phyloP scores from a whole-genome alignment of 2,113 vertebrate genomes.

The Pteropus alecto region DNA sequence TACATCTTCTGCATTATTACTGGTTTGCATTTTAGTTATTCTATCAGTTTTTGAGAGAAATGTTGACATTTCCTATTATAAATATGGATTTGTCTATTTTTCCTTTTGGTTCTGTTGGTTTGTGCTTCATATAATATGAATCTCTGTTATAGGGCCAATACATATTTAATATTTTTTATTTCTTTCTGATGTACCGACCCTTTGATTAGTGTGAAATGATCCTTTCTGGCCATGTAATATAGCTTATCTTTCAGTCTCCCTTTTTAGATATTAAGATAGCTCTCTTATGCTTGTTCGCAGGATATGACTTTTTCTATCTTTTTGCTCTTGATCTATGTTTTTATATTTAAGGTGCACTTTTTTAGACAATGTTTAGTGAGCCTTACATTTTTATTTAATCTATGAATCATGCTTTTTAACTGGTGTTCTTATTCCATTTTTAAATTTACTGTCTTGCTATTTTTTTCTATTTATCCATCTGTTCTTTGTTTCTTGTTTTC shows the following conservation, averaged over 20 bases:
- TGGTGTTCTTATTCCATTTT: constrained; percentile 40
- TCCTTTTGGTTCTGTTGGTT: background rate
- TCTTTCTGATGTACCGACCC: background rate
- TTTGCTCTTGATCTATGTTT: constrained; percentile 26
- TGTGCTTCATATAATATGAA: background rate
- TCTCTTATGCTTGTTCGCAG: background rate
- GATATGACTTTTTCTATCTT: background rate
- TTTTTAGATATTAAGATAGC: background rate
- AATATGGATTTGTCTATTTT: background rate
- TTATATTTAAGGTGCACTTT: constrained; percentile 13
- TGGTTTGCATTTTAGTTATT: background rate
- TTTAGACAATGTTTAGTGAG: background rate
- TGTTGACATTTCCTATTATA: background rate
- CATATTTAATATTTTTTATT: background rate
- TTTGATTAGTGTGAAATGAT: background rate
- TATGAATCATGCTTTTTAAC: constrained; percentile 51
- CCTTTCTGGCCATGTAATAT: background rate
- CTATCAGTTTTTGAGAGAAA: background rate
- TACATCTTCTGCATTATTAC: background rate
- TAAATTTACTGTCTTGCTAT: constrained; percentile 46
- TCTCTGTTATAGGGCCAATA: background rate
- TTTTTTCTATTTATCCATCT: constrained; percentile 56
- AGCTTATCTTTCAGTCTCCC: background rate
- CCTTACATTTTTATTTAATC: constrained; percentile 8
- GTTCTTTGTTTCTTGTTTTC: background rate